These are phyloP conservation scores for Aporrectodea caliginosa DNA, from an alignment of 1,140 invertebrate species.

Conservation along the genomic window DNA sequence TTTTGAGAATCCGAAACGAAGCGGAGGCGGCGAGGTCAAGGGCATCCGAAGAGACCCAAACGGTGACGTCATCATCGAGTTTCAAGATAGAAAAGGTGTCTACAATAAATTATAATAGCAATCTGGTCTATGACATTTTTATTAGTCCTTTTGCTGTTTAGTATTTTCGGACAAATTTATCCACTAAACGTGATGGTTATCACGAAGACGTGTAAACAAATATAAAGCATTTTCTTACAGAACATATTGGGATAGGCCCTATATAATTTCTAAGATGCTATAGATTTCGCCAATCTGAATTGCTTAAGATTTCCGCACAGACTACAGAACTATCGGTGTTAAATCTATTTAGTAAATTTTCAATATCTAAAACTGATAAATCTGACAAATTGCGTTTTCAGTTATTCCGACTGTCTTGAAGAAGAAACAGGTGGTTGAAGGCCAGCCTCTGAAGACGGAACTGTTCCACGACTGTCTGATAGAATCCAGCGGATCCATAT, in stretches of 20 bases:
- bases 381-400: not conserved
- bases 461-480: not conserved
- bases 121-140: not conserved
- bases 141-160: not conserved
- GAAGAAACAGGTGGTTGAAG: not conserved
- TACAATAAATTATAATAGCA: no score
- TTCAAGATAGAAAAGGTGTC: no score
- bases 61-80: not conserved
- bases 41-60: not conserved
- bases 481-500: not conserved
- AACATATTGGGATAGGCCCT: no score
- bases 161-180: not conserved
- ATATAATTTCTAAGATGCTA: no score
- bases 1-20: not conserved
- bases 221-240: not conserved
- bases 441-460: not conserved
- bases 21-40: not conserved
- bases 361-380: not conserved
- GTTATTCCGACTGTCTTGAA: not conserved
- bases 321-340: not conserved
- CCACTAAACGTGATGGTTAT: no score
- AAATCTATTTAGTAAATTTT: not conserved
- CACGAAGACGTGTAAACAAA: no score
- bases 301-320: not conserved
- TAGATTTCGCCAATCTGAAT: no score